These are phyloP conservation scores for Pelodytes ibericus DNA, from an alignment of 2,797 vertebrate genomes.

Conservation along the genomic window DNA sequence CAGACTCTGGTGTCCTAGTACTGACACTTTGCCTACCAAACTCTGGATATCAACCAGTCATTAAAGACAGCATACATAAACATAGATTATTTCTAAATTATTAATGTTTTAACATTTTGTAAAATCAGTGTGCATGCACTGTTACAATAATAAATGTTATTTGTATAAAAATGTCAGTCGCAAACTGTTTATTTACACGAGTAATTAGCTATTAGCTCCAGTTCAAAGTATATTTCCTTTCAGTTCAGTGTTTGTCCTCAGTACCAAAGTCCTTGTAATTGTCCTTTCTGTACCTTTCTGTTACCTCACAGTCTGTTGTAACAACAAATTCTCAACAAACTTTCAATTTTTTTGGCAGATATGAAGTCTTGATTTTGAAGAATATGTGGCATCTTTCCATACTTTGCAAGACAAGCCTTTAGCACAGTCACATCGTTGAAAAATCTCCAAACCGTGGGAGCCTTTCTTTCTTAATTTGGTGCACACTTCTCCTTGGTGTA, in stretches of 20 bases:
- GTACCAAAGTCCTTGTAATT: slow-evolving; percentile 36
- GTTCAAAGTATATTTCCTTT: slow-evolving; percentile 51
- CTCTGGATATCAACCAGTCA: too few relatives aligned
- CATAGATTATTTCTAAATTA: slow-evolving; percentile 40
- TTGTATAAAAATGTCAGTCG: slow-evolving; percentile 55
- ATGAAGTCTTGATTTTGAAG: slow-evolving; percentile 95
- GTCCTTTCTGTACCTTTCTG: slow-evolving; percentile 18
- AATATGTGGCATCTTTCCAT: slow-evolving; percentile 97
- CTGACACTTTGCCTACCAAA: too few relatives aligned
- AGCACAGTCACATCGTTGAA: slow-evolving; percentile 97
- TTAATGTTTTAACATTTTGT: slow-evolving; percentile 48
- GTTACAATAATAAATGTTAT: slow-evolving; percentile 59
- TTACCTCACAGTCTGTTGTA: slow-evolving; percentile 47
- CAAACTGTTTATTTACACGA: slow-evolving; percentile 68
- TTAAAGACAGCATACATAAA: slow-evolving; percentile 38
- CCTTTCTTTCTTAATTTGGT: slow-evolving; percentile 97
- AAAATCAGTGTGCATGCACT: slow-evolving; percentile 54
- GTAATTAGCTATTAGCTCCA: slow-evolving; percentile 58
- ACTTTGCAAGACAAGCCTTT: slow-evolving; percentile 96
- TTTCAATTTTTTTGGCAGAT: slow-evolving; percentile 86
- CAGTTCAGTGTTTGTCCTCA: slow-evolving; percentile 53
- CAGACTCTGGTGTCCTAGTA: too few relatives aligned
- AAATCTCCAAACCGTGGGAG: slow-evolving; percentile 93
- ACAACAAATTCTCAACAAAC: neutral
- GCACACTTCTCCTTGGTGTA: slow-evolving; percentile 93